Conservation (phyloP, 2,888 invertebrate genomes). For the Drosophila affinis region DNA sequence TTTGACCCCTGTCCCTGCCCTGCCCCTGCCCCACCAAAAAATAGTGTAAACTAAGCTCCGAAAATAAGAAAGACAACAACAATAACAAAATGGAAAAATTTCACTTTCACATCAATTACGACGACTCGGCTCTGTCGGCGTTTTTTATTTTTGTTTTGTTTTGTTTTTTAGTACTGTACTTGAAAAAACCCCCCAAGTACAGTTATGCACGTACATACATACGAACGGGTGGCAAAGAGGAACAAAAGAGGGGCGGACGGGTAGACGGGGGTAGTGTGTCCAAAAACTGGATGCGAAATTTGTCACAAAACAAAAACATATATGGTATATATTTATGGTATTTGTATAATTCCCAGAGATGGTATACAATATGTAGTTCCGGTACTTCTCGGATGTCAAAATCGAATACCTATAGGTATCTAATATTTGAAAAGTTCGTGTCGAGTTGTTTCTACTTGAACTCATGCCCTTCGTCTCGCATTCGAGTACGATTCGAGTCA, state of each 20-base stretch:
- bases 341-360: no score
- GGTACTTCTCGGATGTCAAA: no score
- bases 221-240: not conserved
- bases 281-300: no score
- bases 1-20: conserved; percentile 25
- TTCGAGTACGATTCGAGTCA: no score
- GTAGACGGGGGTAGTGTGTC: not conserved
- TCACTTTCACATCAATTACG: conserved; percentile 77
- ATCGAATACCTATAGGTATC: no score
- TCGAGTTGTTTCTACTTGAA: no score
- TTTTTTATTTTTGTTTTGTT: conserved; percentile 37
- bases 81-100: conserved; percentile 55
- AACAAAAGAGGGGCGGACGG: no score
- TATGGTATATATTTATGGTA: no score
- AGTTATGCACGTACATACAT: conserved; percentile 4
- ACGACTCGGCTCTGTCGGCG: conserved; percentile 42
- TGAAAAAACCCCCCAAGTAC: conserved; percentile 50
- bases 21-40: conserved; percentile 8
- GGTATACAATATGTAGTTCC: no score
- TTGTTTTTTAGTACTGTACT: conserved; percentile 63
- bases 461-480: no score
- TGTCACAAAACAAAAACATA: no score
- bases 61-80: conserved; percentile 24
- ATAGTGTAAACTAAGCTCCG: conserved; percentile 38
- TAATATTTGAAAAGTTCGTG: no score